Evolutionary conservation across 2,113 vertebrate species (phyloP).

Genomic region (Dryoscopus gambensis): DNA sequence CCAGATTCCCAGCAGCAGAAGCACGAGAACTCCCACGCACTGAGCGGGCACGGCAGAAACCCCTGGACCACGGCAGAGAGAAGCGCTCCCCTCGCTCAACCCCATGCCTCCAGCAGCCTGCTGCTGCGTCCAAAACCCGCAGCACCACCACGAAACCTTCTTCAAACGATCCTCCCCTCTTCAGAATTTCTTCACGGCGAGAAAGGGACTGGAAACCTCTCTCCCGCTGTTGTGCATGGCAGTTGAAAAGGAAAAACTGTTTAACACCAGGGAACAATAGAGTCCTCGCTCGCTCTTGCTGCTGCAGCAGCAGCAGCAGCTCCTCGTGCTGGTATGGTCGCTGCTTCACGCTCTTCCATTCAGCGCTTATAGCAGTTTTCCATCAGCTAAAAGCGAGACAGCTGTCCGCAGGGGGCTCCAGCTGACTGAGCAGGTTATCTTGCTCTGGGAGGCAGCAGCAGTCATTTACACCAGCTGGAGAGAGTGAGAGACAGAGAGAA

Average conservation of each 20-base stretch:
- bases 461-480: constrained; percentile 77
- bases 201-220: neutral
- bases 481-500: constrained; percentile 58
- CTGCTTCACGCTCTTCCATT: constrained; percentile 68
- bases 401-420: constrained; percentile 77
- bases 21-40: constrained; percentile 70
- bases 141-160: constrained; percentile 13
- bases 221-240: constrained; percentile 64
- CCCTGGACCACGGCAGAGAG: constrained; percentile 51
- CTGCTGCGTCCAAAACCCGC: constrained; percentile 61
- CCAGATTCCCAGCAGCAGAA: constrained; percentile 74
- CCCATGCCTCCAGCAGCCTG: constrained; percentile 79
- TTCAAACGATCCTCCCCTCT: neutral
- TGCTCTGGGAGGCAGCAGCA: constrained; percentile 70
- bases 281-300: constrained; percentile 35
- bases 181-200: constrained; percentile 18
- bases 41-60: neutral
- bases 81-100: constrained; percentile 60
- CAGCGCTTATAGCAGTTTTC: constrained; percentile 65
- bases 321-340: constrained; percentile 18
- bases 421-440: constrained; percentile 77
- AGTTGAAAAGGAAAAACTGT: constrained; percentile 59
- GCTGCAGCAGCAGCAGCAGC: neutral
- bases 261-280: constrained; percentile 79
- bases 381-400: constrained; percentile 69